Conservation (phyloP, 2,113 vertebrate species). For the Mustela lutreola region DNA sequence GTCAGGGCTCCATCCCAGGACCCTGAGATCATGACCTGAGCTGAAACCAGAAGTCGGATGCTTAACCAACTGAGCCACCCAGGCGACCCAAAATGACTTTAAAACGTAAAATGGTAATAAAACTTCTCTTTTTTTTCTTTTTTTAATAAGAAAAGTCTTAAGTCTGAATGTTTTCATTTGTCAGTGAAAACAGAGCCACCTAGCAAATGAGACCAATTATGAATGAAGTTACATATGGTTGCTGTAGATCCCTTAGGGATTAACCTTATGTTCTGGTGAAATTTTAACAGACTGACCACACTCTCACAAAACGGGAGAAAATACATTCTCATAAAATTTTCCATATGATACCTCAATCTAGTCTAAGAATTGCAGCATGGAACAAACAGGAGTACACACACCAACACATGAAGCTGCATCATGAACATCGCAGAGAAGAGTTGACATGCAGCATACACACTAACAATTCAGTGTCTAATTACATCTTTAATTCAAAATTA, state of each 20-base stretch:
- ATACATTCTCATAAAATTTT: conserved; percentile 62
- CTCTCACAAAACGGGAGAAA: conserved; percentile 69
- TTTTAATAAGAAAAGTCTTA: conserved; percentile 37
- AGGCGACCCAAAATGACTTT: neutral
- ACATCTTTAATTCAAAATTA: conserved; percentile 80
- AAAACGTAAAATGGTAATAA: conserved; percentile 40
- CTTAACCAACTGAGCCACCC: neutral
- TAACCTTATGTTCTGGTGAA: conserved; percentile 76
- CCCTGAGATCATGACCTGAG: neutral
- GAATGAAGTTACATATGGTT: conserved; percentile 68
- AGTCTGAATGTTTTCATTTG: conserved; percentile 63
- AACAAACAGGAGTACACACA: neutral
- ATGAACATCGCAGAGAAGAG: neutral
- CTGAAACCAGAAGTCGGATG: neutral
- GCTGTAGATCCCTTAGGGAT: conserved; percentile 70
- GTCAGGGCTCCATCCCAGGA: neutral
- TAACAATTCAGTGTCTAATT: conserved; percentile 72
- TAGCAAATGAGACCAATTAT: conserved; percentile 79
- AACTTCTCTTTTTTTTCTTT: neutral
- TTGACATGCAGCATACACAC: conserved; percentile 65
- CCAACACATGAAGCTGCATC: neutral
- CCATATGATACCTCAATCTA: conserved; percentile 14
- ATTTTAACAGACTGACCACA: conserved; percentile 72
- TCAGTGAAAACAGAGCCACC: conserved; percentile 70
- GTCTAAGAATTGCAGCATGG: conserved; percentile 47